Evolutionary conservation across 1,140 invertebrate species (phyloP), one percentile per base, ranked within the genome.

Genomic region (Drosophila orosa): DNA sequence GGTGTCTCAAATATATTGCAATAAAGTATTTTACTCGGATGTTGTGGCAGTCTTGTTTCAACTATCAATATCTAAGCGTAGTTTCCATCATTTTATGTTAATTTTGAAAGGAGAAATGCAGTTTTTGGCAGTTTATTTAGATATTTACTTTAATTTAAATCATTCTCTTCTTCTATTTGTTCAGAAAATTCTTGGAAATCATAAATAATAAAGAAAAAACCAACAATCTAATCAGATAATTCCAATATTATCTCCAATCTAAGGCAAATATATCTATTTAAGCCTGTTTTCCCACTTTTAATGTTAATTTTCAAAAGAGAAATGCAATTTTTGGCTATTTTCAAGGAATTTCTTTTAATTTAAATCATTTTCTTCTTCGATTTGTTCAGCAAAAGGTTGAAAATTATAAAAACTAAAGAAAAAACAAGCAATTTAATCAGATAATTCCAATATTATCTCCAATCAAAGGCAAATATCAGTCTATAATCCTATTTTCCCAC

Each of bases 1-100:
- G 27, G 55, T 63, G 60, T 63, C 60, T 63, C 60, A 74, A 57
- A 42, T 39, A 42, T 39, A 48, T 67, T 63, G 55, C 63, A 79
- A 80, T 79, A 54, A 54, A 54, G 8, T 54, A 54, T 54, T 54
- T 54, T 54, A 54, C 35, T 35, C 48, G 19, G 13, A 52, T 15
- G 13, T 52, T 33, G 3, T 15, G 48, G 27, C 48, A 19, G 48
- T 50, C 27, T 31, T 22, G 17, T 31, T 31, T 50, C n/a, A 3
- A 12, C 1, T 0, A 22, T 17, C 15, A 6, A 5, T 37, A 8
- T n/a, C n/a, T 5, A 35, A 35, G 4, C 8, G 33, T 35, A 35
- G n/a, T n/a, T n/a, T n/a, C n/a, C n/a, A n/a, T n/a, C n/a, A n/a
- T n/a, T n/a, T n/a, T n/a, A n/a, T n/a, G n/a, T n/a, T n/a, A n/a